phyloP scores from a whole-genome alignment of 2,797 vertebrate genomes.

The Halcyon smyrnensis region DNA sequence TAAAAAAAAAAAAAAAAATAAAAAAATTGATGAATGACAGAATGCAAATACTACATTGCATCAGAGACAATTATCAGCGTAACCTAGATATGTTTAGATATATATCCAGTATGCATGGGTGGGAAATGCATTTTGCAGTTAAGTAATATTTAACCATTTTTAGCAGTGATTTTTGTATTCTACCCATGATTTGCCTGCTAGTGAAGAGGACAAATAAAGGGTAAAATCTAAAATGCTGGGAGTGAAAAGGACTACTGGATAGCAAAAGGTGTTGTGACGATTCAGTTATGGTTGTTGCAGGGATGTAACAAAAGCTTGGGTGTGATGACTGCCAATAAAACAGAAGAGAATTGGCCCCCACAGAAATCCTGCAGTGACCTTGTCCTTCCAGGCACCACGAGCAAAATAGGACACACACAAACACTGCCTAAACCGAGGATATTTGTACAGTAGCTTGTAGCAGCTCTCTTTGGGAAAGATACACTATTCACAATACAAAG shows the following conservation, averaged over 20 bases:
- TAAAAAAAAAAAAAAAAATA: background rate
- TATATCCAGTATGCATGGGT: background rate
- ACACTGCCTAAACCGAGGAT: background rate
- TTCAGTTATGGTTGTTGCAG: background rate
- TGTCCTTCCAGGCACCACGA: background rate
- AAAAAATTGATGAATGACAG: background rate
- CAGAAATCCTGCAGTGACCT: slow-evolving; percentile 35
- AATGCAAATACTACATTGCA: background rate
- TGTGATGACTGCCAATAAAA: background rate
- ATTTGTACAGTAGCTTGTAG: background rate
- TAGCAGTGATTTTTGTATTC: background rate
- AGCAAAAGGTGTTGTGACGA: background rate
- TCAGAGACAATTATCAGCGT: background rate
- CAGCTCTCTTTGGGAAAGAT: background rate
- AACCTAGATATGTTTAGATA: background rate
- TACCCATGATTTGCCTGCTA: background rate
- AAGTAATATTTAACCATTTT: background rate
- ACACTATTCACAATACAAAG: background rate
- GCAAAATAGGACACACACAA: background rate
- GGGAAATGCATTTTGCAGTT: background rate
- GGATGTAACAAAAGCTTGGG: background rate
- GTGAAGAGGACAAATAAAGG: background rate
- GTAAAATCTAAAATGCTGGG: background rate
- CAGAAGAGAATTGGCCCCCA: background rate
- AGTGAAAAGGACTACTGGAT: background rate